Conservation (phyloP, 2,113 vertebrate genomes). For the Vulpes vulpes region DNA sequence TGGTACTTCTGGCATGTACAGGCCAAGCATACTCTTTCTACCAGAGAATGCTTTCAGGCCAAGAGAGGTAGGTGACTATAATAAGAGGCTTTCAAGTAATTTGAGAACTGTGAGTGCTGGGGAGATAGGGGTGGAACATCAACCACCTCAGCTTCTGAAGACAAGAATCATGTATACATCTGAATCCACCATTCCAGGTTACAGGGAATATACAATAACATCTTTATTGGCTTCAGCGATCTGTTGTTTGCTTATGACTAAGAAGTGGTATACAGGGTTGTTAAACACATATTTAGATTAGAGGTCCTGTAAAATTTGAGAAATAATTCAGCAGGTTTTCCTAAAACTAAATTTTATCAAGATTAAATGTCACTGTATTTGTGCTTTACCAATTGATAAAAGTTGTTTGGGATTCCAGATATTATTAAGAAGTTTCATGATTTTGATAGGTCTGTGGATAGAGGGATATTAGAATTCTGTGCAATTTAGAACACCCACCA, state of each 20-base stretch:
- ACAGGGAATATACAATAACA: background rate
- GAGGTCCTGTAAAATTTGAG: background rate
- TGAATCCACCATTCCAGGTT: background rate
- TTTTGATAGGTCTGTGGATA: slow-evolving; percentile 72
- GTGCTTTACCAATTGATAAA: background rate
- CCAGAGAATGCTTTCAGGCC: background rate
- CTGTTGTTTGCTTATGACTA: background rate
- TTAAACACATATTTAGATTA: background rate
- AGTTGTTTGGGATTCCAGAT: slow-evolving; percentile 13
- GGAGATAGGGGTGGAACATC: background rate
- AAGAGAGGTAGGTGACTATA: background rate
- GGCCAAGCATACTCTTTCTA: no score
- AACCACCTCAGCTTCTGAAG: background rate
- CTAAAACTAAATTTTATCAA: background rate
- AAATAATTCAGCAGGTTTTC: background rate
- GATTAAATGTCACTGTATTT: slow-evolving; percentile 28
- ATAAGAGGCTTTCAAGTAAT: background rate
- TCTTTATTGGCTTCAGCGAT: background rate
- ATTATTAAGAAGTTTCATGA: slow-evolving; percentile 14
- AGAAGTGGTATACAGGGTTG: background rate
- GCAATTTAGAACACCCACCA: background rate
- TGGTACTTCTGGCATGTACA: background rate
- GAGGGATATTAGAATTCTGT: background rate
- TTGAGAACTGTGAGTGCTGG: background rate
- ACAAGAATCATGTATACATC: background rate